Evolutionary conservation across 2,113 vertebrate species (phyloP).

Genomic region (Isichthys henryi): DNA sequence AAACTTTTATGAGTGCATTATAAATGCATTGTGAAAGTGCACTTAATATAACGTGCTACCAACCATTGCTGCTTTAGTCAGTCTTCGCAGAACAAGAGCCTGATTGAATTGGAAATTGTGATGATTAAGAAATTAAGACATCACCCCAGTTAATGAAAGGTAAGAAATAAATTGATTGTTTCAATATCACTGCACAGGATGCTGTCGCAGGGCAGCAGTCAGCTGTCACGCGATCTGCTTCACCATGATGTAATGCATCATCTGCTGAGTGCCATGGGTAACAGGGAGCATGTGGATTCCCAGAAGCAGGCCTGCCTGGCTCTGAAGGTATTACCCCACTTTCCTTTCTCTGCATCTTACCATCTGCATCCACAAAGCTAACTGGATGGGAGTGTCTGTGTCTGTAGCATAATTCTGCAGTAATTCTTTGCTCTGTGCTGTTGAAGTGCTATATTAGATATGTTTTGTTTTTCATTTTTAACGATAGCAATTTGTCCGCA

Average conservation of each 20-base stretch:
- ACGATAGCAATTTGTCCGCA: slow-evolving; percentile 63
- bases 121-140: not conserved
- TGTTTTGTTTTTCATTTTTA: not conserved
- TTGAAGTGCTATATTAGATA: not conserved
- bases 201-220: slow-evolving; percentile 50
- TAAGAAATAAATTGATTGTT: not conserved
- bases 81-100: not conserved
- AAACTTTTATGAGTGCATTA: not conserved
- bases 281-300: slow-evolving; percentile 62
- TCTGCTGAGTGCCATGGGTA: slow-evolving; percentile 67
- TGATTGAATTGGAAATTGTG: not conserved
- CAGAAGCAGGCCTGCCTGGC: slow-evolving; percentile 72
- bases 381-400: not conserved
- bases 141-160: not conserved
- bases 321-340: slow-evolving; percentile 55
- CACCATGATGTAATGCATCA: slow-evolving; percentile 58
- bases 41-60: not conserved
- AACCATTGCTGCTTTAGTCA: not conserved
- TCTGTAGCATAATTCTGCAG: not conserved
- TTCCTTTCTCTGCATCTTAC: not conserved
- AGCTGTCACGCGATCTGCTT: slow-evolving; percentile 63
- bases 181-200: slow-evolving; percentile 45
- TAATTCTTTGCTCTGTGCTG: not conserved
- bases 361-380: not conserved
- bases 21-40: not conserved